Evolutionary conservation across 2,797 vertebrate genomes (phyloP), one percentile per base, ranked within the genome.

Genomic region (Manis javanica): DNA sequence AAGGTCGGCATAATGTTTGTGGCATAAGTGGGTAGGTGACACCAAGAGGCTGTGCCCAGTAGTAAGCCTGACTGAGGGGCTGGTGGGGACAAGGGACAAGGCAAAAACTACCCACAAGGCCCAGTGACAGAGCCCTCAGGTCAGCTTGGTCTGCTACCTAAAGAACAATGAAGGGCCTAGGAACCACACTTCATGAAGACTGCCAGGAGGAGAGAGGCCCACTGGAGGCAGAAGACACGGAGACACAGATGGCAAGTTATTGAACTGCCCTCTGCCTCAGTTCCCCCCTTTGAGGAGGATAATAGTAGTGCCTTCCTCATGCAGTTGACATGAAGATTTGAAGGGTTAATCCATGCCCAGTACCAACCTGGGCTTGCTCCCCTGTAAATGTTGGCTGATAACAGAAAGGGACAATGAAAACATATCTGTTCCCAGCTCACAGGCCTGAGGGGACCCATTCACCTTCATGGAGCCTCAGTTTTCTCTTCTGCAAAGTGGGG

Each of bases 401-500:
- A 15, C 37, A 42, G 14, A 37, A 59, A 68, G 26, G 21, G 53
- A 19, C 34, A 21, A n/a, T 37, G 53, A 75, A 86, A 86, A 69
- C 6, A 23, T 29, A 2, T 0, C 7, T 6, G 91, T 68, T 69
- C 64, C 31, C 23, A 37, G 34, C 23, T 39, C 57, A 3, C 31
- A 59, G 71, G n/a, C 34, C 19, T 53, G 18, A 69, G 4, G 19
- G 29, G 13, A 15, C 8, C 61, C 46, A 29, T 34, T 10, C 46
- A 15, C 26, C 10, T 29, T 93, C 46, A 9, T 0, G 1, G 75
- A 61, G 51, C 39, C 85, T 94, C 93, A 5, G 31, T 82, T n/a
- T 94, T 71, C 85, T 66, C 66, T n/a, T 79, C 77, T 49, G 42
- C 46, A 46, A 97, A 96, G 39, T 29, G 5, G 64, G 39, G 4